Evolutionary conservation across 1,140 invertebrate genomes (phyloP), one percentile per base, ranked within the genome.

Genomic region (Drosophila melanica): DNA sequence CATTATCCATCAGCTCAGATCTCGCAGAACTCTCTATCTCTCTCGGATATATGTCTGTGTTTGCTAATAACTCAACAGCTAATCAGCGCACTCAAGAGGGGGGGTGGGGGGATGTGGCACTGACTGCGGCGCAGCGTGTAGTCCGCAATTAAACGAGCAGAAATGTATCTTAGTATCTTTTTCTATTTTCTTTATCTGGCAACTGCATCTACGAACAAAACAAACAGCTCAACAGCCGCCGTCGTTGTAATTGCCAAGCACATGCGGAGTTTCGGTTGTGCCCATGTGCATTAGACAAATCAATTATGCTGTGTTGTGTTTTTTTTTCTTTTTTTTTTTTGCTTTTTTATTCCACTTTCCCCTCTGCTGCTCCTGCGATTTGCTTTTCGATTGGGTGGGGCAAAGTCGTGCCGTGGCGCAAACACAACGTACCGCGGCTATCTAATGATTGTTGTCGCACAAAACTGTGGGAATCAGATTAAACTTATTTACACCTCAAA

Each of bases 51-150:
- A 66, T 60, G 81, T 86, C 82, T 86, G 50, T 86, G 84, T 86
- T 86, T 86, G 82, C 82, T 86, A 86, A 87, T 86, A 86, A 87
- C 82, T 86, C 82, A 86, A 86, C 82, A 86, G 82, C 76, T 86
- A 86, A 86, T 86, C 82, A 86, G 82, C 65, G 44, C 59, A 53
- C 30, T 60, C 45, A n/a, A 9, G 33, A 10, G 20, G 14, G 14
- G 4, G 6, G 50, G 67, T 18, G 11, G 39, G 20, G 42, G 42
- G 30, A 18, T 39, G 33, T 7, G 30, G 50, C 20, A 18, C 33
- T 9, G 27, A 27, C 5, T 27, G 27, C 6, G 27, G 37, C 41
- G 18, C 81, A 87, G 75, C 82, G 48, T 86, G 82, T 87, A 72
- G 82, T 58, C 78, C 60, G 81, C 81, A 86, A 86, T 86, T 86